phyloP scores from a whole-genome alignment of 1,140 invertebrate species.

The Artemia franciscana region DNA sequence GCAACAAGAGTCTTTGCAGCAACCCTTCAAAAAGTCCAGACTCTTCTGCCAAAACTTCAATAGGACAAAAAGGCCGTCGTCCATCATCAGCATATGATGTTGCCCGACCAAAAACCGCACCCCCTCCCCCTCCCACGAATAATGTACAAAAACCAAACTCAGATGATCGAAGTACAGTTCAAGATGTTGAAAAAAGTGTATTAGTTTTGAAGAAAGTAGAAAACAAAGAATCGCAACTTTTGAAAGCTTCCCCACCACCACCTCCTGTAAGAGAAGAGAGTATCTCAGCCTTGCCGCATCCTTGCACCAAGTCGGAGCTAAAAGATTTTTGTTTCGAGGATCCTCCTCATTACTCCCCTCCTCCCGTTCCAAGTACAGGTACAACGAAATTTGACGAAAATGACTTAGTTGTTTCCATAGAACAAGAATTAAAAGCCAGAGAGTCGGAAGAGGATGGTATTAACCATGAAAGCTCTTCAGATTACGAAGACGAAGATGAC shows the following conservation, averaged over 20 bases:
- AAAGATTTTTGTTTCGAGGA: no score
- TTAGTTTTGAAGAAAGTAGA: no score
- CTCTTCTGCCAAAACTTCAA: neutral
- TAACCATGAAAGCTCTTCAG: slow-evolving; percentile 2
- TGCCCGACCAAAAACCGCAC: slow-evolving; percentile 8
- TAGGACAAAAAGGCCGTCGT: neutral
- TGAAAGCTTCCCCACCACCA: neutral
- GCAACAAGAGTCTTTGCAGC: neutral
- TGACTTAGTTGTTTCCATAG: neutral
- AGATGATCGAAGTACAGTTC: no score
- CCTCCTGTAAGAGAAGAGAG: neutral
- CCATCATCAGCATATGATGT: neutral
- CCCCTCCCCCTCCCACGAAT: slow-evolving; percentile 7
- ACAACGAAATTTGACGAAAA: neutral
- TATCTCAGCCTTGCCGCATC: neutral
- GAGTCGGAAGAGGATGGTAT: neutral
- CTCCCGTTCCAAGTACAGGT: neutral
- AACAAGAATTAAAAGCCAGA: neutral
- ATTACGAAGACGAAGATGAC: slow-evolving; percentile 2
- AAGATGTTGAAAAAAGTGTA: neutral
- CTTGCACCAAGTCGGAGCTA: neutral
- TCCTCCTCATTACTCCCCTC: no score
- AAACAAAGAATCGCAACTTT: no score
- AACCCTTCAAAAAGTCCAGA: neutral
- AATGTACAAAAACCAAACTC: no score